Base-by-base conservation (phyloP, 2,113 vertebrate genomes). In the Antigone vipio region DNA sequence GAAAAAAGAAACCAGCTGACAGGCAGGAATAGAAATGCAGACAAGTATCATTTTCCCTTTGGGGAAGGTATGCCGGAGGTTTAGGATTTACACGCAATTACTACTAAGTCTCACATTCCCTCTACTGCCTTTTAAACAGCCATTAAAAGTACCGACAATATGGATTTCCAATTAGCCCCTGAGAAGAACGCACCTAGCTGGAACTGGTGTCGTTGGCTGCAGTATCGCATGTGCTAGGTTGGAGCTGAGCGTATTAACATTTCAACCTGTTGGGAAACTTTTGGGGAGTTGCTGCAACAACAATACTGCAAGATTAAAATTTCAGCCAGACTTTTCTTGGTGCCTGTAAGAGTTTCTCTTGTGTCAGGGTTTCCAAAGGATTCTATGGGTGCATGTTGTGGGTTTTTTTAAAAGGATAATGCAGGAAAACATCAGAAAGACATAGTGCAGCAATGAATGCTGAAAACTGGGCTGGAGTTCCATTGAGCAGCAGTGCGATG, bases 21-120 rank as follows among this genome's bases (percentile, higher is more conserved):
- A 85, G 69, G 38, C 40, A 92, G 52, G 58, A 88, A 89, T 9
- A 92, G 68, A 81, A 94, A 92, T 4, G 44, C 64, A 78, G 40
- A 60, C 58, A 42, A 84, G 79, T 40, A 93, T 62, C 30, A 26
- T 68, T 83, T 78, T 82, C 47, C 69, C 64, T 81, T 64, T 1
- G 3, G 64, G 47, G 35, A 91, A 91, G 21, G 12, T 32, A 81
- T 1, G 2, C 30, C 9, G 0, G 69, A 91, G 69, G 58, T 84
- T 87, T 64, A 89, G 40, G 76, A 85, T 79, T 92, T 64, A 89
- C 4, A 7, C 1, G 0, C 58, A 82, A 49, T 92, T 95, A 85
- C 56, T 49, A 52, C 16, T n/a, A 84, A 86, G 40, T 45, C 60
- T 84, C 56, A 72, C 44, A 23, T 74, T 91, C 44, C 14, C 50